phyloP scores from a whole-genome alignment of 2,113 vertebrate genomes.

The Origma solitaria region DNA sequence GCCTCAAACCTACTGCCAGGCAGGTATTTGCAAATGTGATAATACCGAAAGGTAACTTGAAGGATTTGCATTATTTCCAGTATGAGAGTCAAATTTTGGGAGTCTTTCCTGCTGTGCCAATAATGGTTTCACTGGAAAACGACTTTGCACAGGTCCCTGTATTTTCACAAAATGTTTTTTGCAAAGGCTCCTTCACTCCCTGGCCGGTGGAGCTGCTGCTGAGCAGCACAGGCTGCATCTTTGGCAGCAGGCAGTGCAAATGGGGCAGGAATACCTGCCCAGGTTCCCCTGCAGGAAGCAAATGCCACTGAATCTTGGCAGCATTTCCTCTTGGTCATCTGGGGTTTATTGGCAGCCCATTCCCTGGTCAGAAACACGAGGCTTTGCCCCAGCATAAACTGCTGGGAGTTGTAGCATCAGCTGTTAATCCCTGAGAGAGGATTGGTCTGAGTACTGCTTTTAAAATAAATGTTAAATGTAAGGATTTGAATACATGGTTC shows the following conservation, averaged over 20 bases:
- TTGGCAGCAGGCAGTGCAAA: neutral
- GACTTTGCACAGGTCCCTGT: no score
- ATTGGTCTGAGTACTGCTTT: neutral
- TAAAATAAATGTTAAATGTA: neutral
- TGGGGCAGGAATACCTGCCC: neutral
- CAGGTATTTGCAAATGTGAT: neutral
- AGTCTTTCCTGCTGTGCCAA: neutral
- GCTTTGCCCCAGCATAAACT: neutral
- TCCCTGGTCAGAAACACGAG: neutral
- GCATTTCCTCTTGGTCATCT: neutral
- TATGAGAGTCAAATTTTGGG: neutral
- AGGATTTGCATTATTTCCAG: neutral
- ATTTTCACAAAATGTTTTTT: rapidly evolving
- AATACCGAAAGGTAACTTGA: neutral
- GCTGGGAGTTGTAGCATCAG: neutral
- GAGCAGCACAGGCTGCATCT: neutral
- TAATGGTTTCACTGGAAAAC: neutral
- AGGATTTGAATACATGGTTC: neutral
- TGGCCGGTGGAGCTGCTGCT: neutral
- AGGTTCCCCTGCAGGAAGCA: neutral
- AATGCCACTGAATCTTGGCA: neutral
- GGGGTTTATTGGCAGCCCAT: neutral
- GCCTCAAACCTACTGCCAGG: neutral
- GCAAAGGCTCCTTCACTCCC: neutral
- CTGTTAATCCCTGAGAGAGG: neutral